Evolutionary conservation across 2,888 invertebrate species (phyloP), one percentile per base, ranked within the genome.

Genomic region (Cataglyphis altisquamis): DNA sequence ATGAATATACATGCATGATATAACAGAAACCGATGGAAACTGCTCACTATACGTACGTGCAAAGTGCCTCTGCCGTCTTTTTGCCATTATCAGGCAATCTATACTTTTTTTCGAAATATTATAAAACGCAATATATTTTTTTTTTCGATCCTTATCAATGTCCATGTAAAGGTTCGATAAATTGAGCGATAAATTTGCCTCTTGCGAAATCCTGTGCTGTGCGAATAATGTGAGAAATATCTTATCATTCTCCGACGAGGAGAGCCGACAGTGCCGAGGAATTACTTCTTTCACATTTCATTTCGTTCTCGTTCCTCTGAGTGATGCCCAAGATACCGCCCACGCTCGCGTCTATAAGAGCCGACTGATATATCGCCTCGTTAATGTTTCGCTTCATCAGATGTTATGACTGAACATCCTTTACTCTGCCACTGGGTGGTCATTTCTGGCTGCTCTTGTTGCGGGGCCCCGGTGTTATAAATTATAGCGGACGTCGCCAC

Each of bases 361-460:
- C 84, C 87, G 86, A 89, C 90, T 92, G 93, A 94, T 93, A 92
- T 93, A 94, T 94, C 92, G 92, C 92, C 93, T 93, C 93, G 93
- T 93, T 94, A 94, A 94, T 93, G 93, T 92, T 92, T 91, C 93
- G 94, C 93, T 93, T 94, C 93, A 93, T 93, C 94, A 93, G 93
- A 93, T 93, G 93, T 94, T 93, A 93, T 93, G 93, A 93, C 92
- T 89, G 93, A 92, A 92, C 93, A 92, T 92, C 90, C 91, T 92
- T 92, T 93, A 93, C 92, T 89, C 91, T 91, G 93, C 93, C 93
- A 93, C 93, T 92, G 93, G 93, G 93, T 93, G 93, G 93, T 92
- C 93, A 93, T 93, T 93, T 93, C 91, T 88, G 90, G 85, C 91
- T 92, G 92, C 91, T 93, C 92, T 93, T 93, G 92, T 92, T 93